Conservation (phyloP, 2,888 invertebrate species). For the Poecilus cupreus region DNA sequence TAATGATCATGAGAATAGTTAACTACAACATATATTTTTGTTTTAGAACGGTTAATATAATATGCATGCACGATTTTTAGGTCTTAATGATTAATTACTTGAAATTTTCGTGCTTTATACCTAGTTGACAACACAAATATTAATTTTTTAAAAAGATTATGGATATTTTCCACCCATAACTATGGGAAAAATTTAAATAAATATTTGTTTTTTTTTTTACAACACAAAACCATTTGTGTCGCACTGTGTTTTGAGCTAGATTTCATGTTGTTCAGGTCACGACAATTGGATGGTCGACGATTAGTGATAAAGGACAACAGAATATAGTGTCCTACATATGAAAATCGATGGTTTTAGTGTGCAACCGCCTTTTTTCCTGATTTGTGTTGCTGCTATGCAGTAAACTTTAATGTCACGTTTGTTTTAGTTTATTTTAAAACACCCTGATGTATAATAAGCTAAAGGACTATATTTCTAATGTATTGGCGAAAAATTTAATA, state of each 20-base stretch:
- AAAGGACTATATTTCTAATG: too few species aligned
- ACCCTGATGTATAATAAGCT: too few species aligned
- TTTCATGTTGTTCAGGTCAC: conserved; percentile 16
- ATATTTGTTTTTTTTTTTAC: neutral
- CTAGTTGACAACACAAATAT: neutral
- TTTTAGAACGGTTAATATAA: neutral
- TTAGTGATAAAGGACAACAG: conserved; percentile 11
- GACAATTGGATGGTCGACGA: neutral
- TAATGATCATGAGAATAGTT: neutral
- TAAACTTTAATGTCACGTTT: neutral
- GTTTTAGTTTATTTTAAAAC: neutral
- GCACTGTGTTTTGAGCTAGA: neutral
- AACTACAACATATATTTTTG: neutral
- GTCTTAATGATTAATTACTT: neutral
- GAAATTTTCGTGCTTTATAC: neutral
- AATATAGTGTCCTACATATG: conserved; percentile 12
- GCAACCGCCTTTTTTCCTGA: neutral
- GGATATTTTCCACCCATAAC: too few species aligned
- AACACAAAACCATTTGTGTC: neutral
- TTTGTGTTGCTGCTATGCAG: conserved; percentile 1
- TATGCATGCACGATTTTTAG: neutral
- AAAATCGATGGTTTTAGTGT: conserved; percentile 21
- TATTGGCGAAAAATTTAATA: too few species aligned
- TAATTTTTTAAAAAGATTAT: neutral
- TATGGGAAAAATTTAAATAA: neutral